Base-by-base conservation (phyloP, 2,888 invertebrate species). In the Limulus polyphemus region DNA sequence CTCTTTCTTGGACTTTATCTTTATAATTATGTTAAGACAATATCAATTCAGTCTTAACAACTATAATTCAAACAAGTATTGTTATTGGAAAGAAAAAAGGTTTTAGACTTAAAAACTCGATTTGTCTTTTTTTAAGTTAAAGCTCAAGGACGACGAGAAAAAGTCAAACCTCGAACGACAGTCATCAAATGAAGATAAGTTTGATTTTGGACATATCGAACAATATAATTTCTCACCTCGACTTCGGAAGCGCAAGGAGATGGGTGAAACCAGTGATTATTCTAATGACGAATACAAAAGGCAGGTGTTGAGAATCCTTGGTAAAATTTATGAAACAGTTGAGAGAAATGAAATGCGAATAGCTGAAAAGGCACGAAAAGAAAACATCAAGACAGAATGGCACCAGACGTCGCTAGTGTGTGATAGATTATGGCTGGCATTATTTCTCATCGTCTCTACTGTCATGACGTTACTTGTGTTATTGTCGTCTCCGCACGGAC, bases 351-450 rank as follows among this genome's bases (percentile, higher is more conserved):
- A 88, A 74, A 82, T 84, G 72, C 81, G 91, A 7, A 81, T 89
- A 10, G 83, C 84, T 0, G 88, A 89, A 70, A 87, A 86, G 74
- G 89, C 90, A 73, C 80, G 85, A 59, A 80, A 85, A 59, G 90
- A 91, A 71, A 81, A 84, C 57, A 86, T 87, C 64, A 87, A 88
- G 73, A 78, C 88, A 60, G 91, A 92, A 75, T 92, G 91, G 91
- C 88, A 84, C 70, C 83, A 83, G 72, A 75, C 87, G 64, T 90
- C 91, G 1, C 82, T 90, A 59, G 90, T 92, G 13, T 83, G 90
- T 64, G 92, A 92, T 75, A 81, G 87, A 51, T 82, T 87, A 5
- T 79, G 90, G 1, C 81, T 90, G 14, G 85, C 84, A 63, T 82
- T 87, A 32, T 90, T 90, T 76, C 82, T 87, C 64, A 78, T 88